These are phyloP conservation scores for Crotalus viridis DNA, from an alignment of 2,113 vertebrate species.

Conservation along the genomic window DNA sequence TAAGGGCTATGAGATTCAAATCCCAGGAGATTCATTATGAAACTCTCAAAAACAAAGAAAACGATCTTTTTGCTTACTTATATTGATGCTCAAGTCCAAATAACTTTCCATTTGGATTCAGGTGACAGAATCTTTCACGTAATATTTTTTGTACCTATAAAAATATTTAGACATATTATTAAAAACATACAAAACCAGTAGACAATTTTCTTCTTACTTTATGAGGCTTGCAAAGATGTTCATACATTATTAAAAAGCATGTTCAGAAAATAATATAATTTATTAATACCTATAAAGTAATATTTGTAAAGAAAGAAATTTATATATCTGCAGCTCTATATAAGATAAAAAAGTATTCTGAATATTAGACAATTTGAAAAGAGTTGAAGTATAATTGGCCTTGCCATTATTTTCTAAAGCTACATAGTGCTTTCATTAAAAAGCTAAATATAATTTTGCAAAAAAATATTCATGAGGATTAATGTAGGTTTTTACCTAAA, in stretches of 20 bases:
- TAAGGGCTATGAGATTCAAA: not conserved
- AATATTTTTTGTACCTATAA: conserved; percentile 84
- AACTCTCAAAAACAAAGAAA: not conserved
- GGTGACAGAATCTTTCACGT: conserved; percentile 82
- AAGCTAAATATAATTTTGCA: not conserved
- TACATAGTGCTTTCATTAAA: not conserved
- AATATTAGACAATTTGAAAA: not conserved
- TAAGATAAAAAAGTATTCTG: not conserved
- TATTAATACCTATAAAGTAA: not conserved
- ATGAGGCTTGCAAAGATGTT: not conserved
- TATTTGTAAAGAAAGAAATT: not conserved
- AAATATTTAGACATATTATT: conserved; percentile 15
- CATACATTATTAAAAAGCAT: not conserved
- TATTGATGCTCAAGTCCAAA: conserved; percentile 84
- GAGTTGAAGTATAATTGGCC: not conserved
- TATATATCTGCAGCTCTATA: not conserved
- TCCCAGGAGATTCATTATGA: not conserved
- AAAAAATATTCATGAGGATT: not conserved
- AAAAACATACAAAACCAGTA: not conserved
- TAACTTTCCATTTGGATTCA: conserved; percentile 63
- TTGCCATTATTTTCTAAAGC: not conserved
- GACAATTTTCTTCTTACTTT: not conserved
- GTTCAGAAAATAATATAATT: not conserved
- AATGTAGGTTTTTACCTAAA: not conserved
- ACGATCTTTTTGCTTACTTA: conserved; percentile 72